These are phyloP conservation scores for Paracentrotus lividus DNA, from an alignment of 53 echinoderm and acorn worm species.

Conservation along the genomic window DNA sequence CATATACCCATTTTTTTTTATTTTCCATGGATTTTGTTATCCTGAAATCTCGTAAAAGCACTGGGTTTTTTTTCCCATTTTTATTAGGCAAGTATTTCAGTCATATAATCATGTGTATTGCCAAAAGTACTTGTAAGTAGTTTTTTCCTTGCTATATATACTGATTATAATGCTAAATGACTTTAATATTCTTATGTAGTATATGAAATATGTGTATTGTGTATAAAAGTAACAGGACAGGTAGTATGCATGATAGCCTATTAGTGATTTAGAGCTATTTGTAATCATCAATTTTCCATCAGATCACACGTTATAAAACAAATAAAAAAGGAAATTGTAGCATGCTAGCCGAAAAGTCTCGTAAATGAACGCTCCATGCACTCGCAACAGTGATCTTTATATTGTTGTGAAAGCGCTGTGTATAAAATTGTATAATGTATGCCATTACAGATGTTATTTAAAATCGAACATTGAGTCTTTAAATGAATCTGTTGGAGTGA, in stretches of 20 bases:
- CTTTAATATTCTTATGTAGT: constrained; percentile 62
- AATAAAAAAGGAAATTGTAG: not conserved
- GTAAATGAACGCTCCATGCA: constrained; percentile 14
- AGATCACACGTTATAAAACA: constrained; percentile 6
- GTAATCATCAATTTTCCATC: constrained; percentile 64
- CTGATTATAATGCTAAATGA: constrained; percentile 68
- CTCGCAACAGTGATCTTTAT: not conserved
- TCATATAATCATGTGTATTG: constrained; percentile 62
- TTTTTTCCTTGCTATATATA: constrained; percentile 58
- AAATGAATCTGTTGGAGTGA: not conserved
- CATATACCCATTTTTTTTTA: not conserved
- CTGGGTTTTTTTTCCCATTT: too few species aligned
- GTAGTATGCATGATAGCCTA: constrained; percentile 59
- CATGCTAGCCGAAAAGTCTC: constrained; percentile 30
- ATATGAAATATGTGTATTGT: constrained; percentile 70
- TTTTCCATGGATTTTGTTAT: constrained; percentile 13
- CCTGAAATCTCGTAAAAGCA: not conserved
- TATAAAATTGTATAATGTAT: constrained; percentile 2
- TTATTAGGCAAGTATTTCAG: constrained; percentile 16
- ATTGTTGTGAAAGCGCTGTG: constrained; percentile 18
- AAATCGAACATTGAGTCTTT: constrained; percentile 29
- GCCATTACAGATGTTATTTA: constrained; percentile 16
- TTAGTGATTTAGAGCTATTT: constrained; percentile 52
- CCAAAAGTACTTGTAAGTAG: constrained; percentile 75
- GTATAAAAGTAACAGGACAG: not conserved